Evolutionary conservation across 2,113 vertebrate species (phyloP).

Genomic region (Microcebus lehilahytsara): DNA sequence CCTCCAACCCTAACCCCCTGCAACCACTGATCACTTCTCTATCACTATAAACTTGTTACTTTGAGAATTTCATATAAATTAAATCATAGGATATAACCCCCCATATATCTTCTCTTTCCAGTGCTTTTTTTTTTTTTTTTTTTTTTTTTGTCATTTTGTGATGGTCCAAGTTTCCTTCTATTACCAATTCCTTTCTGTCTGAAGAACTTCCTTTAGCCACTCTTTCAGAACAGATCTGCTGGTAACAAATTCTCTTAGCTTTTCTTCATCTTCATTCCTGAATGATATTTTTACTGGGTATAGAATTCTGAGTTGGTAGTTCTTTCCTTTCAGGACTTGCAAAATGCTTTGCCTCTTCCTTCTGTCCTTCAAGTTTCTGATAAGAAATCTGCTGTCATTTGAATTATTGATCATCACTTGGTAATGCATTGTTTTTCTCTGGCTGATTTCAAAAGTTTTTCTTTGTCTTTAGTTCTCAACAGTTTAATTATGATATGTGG

Average conservation of each 20-base stretch:
- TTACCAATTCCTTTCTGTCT: neutral
- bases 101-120: neutral
- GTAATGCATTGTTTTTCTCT: neutral
- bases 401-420: neutral
- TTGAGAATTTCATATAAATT: neutral
- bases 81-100: neutral
- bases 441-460: neutral
- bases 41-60: neutral
- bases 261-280: neutral
- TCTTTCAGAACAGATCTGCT: neutral
- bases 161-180: neutral
- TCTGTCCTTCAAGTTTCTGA: neutral
- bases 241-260: neutral
- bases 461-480: neutral
- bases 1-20: neutral
- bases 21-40: neutral
- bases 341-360: neutral
- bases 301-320: neutral
- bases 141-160: neutral
- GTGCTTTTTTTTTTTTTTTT: neutral
- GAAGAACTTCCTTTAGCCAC: neutral
- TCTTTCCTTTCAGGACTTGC: neutral
- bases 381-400: neutral
- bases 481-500: neutral
- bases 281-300: neutral